Evolutionary conservation across 2,888 invertebrate genomes (phyloP).

Genomic region (Pterobdella sp.): DNA sequence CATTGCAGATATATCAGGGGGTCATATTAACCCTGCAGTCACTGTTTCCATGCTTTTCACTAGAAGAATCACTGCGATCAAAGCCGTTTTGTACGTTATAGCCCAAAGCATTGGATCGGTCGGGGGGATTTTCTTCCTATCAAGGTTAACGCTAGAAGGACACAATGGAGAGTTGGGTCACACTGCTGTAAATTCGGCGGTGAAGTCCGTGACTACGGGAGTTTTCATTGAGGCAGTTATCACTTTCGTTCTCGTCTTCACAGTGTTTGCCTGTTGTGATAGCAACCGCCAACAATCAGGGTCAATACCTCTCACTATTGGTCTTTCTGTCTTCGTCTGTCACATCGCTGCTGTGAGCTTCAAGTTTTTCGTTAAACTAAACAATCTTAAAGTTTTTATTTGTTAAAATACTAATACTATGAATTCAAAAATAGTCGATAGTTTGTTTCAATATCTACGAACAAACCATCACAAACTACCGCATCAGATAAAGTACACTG

Average conservation of each 20-base stretch:
- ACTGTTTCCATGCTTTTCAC: slow-evolving; percentile 61
- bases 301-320: slow-evolving; percentile 40
- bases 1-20: slow-evolving; percentile 49
- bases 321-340: slow-evolving; percentile 39
- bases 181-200: slow-evolving; percentile 13
- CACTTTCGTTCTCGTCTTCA: slow-evolving; percentile 41
- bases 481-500: slow-evolving; percentile 65
- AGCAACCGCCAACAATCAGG: slow-evolving; percentile 38
- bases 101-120: slow-evolving; percentile 74
- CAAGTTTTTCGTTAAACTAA: neutral
- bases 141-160: slow-evolving; percentile 31
- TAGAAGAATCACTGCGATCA: slow-evolving; percentile 64
- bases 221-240: slow-evolving; percentile 39
- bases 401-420: neutral
- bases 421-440: neutral
- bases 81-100: slow-evolving; percentile 60
- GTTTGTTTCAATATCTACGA: neutral
- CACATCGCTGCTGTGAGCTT: slow-evolving; percentile 39
- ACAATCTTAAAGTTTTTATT: neutral
- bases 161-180: slow-evolving; percentile 30
- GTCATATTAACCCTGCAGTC: slow-evolving; percentile 51
- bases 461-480: neutral
- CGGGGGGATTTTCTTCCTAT: slow-evolving; percentile 39
- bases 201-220: slow-evolving; percentile 31
- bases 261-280: slow-evolving; percentile 41